Evolutionary conservation across 2,888 invertebrate species (phyloP).

Genomic region (Polietes domitor): DNA sequence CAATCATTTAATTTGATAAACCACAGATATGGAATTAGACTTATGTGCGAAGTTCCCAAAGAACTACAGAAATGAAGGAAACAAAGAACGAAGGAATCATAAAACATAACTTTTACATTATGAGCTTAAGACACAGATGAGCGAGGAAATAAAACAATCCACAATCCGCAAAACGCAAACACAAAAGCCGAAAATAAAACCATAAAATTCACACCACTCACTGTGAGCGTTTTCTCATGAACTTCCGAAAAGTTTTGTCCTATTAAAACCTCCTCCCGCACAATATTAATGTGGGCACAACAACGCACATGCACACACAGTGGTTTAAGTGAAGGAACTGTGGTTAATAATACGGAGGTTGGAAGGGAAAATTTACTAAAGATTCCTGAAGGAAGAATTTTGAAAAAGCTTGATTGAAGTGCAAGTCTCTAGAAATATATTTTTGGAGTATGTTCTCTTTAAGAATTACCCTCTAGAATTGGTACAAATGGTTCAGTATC

Average conservation of each 20-base stretch:
- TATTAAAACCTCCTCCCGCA: conserved; percentile 60
- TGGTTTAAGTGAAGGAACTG: background rate
- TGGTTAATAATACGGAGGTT: too few relatives aligned
- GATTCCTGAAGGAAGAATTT: too few relatives aligned
- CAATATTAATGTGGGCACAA: too few relatives aligned
- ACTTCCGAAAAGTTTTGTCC: conserved; percentile 55
- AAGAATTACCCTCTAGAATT: too few relatives aligned
- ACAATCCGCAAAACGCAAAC: background rate
- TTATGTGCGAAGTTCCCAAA: conserved; percentile 10
- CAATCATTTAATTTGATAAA: conserved; percentile 21
- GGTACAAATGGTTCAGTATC: too few relatives aligned
- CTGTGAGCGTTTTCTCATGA: conserved; percentile 38
- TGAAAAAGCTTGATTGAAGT: too few relatives aligned
- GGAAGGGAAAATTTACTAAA: background rate
- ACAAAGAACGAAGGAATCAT: conserved; percentile 53
- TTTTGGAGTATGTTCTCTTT: too few relatives aligned
- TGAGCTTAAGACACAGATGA: conserved; percentile 45
- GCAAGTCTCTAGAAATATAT: too few relatives aligned
- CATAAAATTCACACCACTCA: conserved; percentile 44
- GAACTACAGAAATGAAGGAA: background rate
- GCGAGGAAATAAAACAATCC: background rate
- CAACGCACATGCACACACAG: background rate
- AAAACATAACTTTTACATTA: conserved; percentile 65
- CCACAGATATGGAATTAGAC: conserved; percentile 7
- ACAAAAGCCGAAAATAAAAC: conserved; percentile 41